These are phyloP conservation scores for Pristis pectinata DNA, from an alignment of 2,797 vertebrate genomes.

Conservation along the genomic window DNA sequence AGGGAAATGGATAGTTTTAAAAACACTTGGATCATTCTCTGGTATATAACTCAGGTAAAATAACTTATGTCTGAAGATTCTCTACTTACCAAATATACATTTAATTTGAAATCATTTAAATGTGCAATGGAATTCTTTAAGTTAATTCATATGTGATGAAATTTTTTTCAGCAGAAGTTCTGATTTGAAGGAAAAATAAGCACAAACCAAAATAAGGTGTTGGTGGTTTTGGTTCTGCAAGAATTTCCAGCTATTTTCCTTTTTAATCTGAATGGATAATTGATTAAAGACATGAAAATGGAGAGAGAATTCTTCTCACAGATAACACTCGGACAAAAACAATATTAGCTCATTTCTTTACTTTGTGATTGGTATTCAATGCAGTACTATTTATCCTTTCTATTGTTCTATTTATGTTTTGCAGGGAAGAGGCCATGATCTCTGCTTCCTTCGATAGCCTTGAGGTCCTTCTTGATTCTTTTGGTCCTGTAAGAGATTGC, in stretches of 20 bases:
- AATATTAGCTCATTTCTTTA: not conserved
- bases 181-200: not conserved
- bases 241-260: not conserved
- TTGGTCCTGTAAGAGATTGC: slow-evolving; percentile 93
- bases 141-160: not conserved
- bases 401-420: slow-evolving; percentile 29
- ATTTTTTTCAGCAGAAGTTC: not conserved
- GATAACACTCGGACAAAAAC: not conserved
- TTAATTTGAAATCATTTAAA: not conserved
- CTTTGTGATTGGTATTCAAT: not conserved
- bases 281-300: not conserved
- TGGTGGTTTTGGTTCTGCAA: not conserved
- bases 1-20: not conserved
- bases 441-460: slow-evolving; percentile 95
- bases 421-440: slow-evolving; percentile 94
- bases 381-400: not conserved
- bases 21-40: not conserved
- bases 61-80: not conserved
- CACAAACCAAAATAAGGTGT: not conserved
- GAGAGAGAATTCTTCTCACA: not conserved
- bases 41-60: not conserved
- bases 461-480: slow-evolving; percentile 93
- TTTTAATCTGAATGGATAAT: not conserved
- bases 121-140: not conserved
- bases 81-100: not conserved